Percentiles rank a stretch among this genome's conserved stretches.
phyloP scores from a whole-genome alignment of 2,113 vertebrate genomes.

The Hylia prasina region DNA sequence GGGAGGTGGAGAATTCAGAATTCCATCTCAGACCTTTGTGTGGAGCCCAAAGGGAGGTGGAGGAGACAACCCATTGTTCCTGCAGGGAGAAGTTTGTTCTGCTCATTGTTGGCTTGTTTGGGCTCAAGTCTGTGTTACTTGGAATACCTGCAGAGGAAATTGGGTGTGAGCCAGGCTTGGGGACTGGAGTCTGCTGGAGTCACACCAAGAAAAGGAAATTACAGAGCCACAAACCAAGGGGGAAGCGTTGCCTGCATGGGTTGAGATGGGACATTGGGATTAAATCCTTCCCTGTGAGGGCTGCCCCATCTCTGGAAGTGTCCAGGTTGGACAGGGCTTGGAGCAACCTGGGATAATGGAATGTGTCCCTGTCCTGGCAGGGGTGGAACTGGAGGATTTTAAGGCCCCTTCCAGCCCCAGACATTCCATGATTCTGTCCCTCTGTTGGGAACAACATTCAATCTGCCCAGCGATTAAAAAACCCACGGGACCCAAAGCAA shows the following conservation, averaged over 20 bases:
- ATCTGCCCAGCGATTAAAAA: not conserved
- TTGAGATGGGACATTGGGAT: not conserved
- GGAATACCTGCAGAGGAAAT: not conserved
- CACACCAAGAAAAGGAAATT: not conserved
- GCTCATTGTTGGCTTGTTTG: not conserved
- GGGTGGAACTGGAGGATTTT: not conserved
- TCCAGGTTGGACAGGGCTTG: fast-evolving
- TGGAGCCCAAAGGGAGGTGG: not conserved
- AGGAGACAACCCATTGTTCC: not conserved
- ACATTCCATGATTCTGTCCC: too few relatives aligned
- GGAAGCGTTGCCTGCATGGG: not conserved
- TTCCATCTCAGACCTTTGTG: too few relatives aligned
- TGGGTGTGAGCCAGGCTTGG: not conserved
- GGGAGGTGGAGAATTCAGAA: not conserved
- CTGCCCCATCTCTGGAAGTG: not conserved
- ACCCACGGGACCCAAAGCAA: not conserved
- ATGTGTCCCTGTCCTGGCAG: not conserved
- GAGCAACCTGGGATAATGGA: fast-evolving
- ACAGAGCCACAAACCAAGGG: not conserved
- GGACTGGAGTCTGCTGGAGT: not conserved
- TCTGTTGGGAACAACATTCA: not conserved
- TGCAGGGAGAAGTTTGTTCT: not conserved
- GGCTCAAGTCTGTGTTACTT: not conserved
- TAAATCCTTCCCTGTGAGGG: not conserved
- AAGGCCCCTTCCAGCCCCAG: not conserved